Percentiles rank a stretch among this genome's conserved stretches.
Conservation (phyloP, 2,113 vertebrate genomes). For the Cynocephalus volans region DNA sequence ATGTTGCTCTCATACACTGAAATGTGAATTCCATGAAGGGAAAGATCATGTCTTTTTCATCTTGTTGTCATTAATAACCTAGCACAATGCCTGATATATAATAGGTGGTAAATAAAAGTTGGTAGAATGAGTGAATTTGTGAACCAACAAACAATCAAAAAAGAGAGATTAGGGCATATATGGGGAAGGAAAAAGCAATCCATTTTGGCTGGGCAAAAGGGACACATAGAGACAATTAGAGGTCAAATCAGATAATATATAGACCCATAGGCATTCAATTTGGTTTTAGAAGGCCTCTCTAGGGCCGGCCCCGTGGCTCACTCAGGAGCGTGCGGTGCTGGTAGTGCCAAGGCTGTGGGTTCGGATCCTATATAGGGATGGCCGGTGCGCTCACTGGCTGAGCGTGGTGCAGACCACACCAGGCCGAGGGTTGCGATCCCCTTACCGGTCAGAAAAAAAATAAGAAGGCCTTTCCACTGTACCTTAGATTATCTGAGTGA, state of each 20-base stretch:
- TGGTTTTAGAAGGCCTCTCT: neutral
- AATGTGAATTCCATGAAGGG: neutral
- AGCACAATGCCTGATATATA: neutral
- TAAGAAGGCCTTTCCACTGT: neutral
- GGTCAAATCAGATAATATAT: neutral
- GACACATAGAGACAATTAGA: neutral
- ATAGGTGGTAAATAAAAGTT: neutral
- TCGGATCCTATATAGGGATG: too few species aligned
- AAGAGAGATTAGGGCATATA: neutral
- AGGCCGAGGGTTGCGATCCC: too few species aligned
- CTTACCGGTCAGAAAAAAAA: neutral
- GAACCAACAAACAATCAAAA: neutral
- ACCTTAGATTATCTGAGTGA: conserved; percentile 26
- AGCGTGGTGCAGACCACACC: too few species aligned
- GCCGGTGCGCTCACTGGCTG: too few species aligned
- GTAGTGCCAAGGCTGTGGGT: too few species aligned
- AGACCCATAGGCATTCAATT: neutral
- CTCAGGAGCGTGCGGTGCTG: too few species aligned
- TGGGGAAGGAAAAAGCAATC: neutral
- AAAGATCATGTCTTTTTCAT: neutral
- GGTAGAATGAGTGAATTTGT: neutral
- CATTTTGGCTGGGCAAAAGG: neutral
- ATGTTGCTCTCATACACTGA: neutral
- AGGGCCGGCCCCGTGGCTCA: neutral
- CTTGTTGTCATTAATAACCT: neutral